These are phyloP conservation scores for Heliconius sara DNA, from an alignment of 2,888 invertebrate genomes.

Conservation along the genomic window DNA sequence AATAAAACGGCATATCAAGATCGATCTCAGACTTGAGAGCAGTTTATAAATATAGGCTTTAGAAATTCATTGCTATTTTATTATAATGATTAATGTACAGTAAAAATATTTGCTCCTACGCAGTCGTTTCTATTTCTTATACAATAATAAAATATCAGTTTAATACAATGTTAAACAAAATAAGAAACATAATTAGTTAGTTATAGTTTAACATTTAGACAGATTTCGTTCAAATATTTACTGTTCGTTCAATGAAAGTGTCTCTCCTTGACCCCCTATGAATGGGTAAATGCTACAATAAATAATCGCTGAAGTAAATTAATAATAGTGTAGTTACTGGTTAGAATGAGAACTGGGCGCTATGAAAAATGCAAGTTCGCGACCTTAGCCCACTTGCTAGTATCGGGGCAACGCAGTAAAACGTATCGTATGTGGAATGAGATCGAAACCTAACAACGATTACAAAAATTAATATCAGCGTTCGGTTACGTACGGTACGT, in stretches of 20 bases:
- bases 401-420: constrained; percentile 51
- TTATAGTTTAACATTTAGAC: not conserved
- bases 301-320: constrained; percentile 44
- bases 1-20: too few relatives aligned
- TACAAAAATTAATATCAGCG: constrained; percentile 25
- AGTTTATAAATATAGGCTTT: too few relatives aligned
- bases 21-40: too few relatives aligned
- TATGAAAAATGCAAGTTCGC: constrained; percentile 71
- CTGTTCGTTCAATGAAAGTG: constrained; percentile 10
- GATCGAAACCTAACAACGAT: constrained; percentile 23
- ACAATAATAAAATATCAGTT: too few relatives aligned
- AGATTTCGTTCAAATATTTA: not conserved
- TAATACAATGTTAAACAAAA: too few relatives aligned
- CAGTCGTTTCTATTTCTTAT: too few relatives aligned
- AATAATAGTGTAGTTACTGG: constrained; percentile 49
- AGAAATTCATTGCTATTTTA: too few relatives aligned
- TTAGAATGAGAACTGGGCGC: constrained; percentile 53
- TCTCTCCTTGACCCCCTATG: constrained; percentile 14
- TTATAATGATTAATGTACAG: too few relatives aligned
- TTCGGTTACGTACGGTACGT: constrained; percentile 29
- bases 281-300: constrained; percentile 38
- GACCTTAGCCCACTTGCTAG: constrained; percentile 76
- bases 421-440: constrained; percentile 14
- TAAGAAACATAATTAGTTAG: not conserved
- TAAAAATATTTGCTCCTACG: too few relatives aligned